A percentile compares a stretch with the other conserved stretches of the same genome.
phyloP scores from a whole-genome alignment of 2,888 invertebrate species.

The Leistus spinibarbis region DNA sequence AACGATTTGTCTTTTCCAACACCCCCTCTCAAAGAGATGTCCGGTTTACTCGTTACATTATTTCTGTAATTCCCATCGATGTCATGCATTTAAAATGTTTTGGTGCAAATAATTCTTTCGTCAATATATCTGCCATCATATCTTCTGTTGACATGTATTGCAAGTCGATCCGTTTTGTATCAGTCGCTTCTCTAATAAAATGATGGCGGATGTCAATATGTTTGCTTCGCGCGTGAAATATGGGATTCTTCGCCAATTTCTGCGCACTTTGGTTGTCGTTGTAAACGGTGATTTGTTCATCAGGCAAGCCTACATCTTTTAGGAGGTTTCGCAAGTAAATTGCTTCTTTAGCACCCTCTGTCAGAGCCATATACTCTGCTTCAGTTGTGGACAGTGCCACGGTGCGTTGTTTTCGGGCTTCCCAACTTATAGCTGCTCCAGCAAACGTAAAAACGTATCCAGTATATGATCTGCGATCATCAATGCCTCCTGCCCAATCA shows the following conservation, averaged over 20 bases:
- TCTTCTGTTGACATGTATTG: too few relatives aligned
- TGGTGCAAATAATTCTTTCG: too few relatives aligned
- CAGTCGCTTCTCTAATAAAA: background rate
- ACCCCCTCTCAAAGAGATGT: too few relatives aligned
- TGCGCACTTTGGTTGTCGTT: background rate
- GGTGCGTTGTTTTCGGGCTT: slow-evolving; percentile 22
- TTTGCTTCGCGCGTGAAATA: background rate
- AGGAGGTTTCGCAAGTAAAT: too few relatives aligned
- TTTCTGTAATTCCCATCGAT: too few relatives aligned
- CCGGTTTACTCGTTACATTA: too few relatives aligned
- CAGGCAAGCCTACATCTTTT: too few relatives aligned
- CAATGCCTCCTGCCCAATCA: slow-evolving; percentile 25
- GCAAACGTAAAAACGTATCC: slow-evolving; percentile 31
- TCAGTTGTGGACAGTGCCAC: slow-evolving; percentile 40
- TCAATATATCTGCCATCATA: too few relatives aligned
- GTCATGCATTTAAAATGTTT: too few relatives aligned
- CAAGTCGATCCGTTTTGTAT: too few relatives aligned
- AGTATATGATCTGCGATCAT: slow-evolving; percentile 32
- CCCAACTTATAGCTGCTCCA: slow-evolving; percentile 5
- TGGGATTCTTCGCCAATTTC: background rate
- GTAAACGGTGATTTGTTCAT: background rate
- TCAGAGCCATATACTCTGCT: slow-evolving; percentile 40
- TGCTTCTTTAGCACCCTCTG: slow-evolving; percentile 38
- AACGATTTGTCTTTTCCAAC: too few relatives aligned
- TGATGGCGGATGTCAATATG: background rate